A percentile compares a stretch with the other conserved stretches of the same genome.
Evolutionary conservation across 2,888 invertebrate genomes (phyloP).

Genomic region (Drosophila bunnanda): DNA sequence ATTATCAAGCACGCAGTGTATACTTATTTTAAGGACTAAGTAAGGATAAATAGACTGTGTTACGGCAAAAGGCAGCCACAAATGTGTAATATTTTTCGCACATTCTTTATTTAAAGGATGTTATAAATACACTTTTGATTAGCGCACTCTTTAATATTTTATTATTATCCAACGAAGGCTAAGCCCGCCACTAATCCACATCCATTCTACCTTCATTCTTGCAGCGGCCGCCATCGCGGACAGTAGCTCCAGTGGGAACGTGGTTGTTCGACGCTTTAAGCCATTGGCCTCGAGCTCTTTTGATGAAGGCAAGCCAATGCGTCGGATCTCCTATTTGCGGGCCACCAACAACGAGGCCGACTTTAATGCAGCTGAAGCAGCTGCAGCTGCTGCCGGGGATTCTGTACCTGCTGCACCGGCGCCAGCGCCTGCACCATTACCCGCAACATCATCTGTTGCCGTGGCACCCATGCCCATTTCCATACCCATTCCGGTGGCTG

Average conservation of each 20-base stretch:
- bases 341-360: slow-evolving; percentile 93
- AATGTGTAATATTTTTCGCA: slow-evolving; percentile 11
- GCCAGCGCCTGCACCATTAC: slow-evolving; percentile 2
- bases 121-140: slow-evolving; percentile 16
- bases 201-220: slow-evolving; percentile 10
- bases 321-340: slow-evolving; percentile 96
- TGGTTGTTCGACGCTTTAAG: slow-evolving; percentile 83
- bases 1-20: neutral
- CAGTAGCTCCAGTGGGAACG: slow-evolving; percentile 45
- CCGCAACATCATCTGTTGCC: neutral
- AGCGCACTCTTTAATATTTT: slow-evolving; percentile 11
- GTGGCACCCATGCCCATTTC: slow-evolving; percentile 10
- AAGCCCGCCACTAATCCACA: slow-evolving; percentile 5
- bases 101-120: slow-evolving; percentile 1
- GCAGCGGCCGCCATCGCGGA: slow-evolving; percentile 61
- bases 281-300: slow-evolving; percentile 86
- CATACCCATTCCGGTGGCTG: slow-evolving; percentile 44
- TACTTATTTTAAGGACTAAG: neutral
- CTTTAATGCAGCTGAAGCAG: slow-evolving; percentile 83
- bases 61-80: neutral
- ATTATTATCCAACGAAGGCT: slow-evolving; percentile 1
- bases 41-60: neutral
- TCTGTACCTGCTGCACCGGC: slow-evolving; percentile 46
- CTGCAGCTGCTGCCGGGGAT: slow-evolving; percentile 59
- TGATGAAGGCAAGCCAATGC: slow-evolving; percentile 94